Percentiles rank a stretch among this genome's conserved stretches.
Conservation (phyloP, 2,888 invertebrate genomes). For the Hermaeophaga mercurialis region DNA sequence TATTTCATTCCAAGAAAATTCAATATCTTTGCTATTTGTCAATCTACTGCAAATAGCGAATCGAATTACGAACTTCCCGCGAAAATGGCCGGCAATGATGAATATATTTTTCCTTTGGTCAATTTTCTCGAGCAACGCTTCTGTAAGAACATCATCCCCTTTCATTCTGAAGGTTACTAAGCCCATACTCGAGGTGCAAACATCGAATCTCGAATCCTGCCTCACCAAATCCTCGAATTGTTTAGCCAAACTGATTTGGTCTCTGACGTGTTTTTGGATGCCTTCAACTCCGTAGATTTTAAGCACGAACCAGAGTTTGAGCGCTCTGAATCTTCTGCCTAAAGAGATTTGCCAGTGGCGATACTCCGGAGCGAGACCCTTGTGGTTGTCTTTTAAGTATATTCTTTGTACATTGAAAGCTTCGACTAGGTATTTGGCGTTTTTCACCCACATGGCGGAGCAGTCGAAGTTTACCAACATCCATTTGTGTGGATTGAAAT, state of each 20-base stretch:
- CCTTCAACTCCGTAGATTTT: conserved; percentile 83
- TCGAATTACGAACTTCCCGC: conserved; percentile 72
- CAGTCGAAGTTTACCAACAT: conserved; percentile 95
- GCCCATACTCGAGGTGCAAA: conserved; percentile 62
- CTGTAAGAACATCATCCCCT: conserved; percentile 72
- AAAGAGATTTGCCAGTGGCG: conserved; percentile 90
- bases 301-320: conserved; percentile 93
- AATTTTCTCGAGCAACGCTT: conserved; percentile 72
- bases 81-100: conserved; percentile 77
- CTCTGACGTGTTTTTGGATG: conserved; percentile 76
- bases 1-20: conserved; percentile 67
- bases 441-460: conserved; percentile 89
- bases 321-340: conserved; percentile 85
- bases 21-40: conserved; percentile 73
- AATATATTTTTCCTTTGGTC: conserved; percentile 80
- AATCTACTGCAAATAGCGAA: conserved; percentile 82
- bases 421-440: conserved; percentile 79
- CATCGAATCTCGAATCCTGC: conserved; percentile 77
- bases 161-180: conserved; percentile 90
- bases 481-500: conserved; percentile 96
- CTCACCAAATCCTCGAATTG: conserved; percentile 78
- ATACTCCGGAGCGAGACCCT: conserved; percentile 66
- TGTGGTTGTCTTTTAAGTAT: conserved; percentile 80
- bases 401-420: conserved; percentile 93
- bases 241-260: conserved; percentile 76